A percentile compares a stretch with the other conserved stretches of the same genome.
phyloP scores from a whole-genome alignment of 1,140 invertebrate species.

The Manduca sexta region DNA sequence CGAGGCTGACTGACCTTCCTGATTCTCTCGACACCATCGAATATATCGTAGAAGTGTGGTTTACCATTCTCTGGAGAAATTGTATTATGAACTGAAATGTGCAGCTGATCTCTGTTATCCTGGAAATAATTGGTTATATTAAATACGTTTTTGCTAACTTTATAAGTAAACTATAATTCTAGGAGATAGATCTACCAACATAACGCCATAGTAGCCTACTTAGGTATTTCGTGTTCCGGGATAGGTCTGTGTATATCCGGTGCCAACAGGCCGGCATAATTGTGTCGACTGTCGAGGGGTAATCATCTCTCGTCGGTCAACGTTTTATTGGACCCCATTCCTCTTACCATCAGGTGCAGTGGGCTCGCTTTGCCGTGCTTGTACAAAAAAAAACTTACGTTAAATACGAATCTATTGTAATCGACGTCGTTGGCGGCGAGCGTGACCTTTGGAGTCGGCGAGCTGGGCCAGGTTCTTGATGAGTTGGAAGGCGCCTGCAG shows the following conservation, averaged over 20 bases:
- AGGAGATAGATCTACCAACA: no score
- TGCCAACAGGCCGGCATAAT: no score
- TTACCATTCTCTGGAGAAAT: slow-evolving; percentile 37
- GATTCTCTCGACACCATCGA: slow-evolving; percentile 44
- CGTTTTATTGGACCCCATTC: no score
- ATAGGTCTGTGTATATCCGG: no score
- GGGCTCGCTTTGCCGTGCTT: neutral
- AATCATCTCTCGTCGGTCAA: no score
- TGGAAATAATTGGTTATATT: slow-evolving; percentile 24
- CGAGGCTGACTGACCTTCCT: slow-evolving; percentile 25
- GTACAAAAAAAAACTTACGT: slow-evolving; percentile 15
- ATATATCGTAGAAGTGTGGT: slow-evolving; percentile 32
- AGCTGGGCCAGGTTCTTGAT: slow-evolving; percentile 73
- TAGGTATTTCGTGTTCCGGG: no score
- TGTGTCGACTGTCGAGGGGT: no score
- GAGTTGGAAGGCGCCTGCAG: slow-evolving; percentile 74
- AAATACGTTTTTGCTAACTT: no score
- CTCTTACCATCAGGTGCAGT: no score
- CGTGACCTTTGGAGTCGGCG: slow-evolving; percentile 47
- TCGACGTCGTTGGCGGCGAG: slow-evolving; percentile 38
- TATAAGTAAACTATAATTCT: no score
- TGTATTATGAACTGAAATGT: slow-evolving; percentile 32
- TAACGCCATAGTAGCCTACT: no score
- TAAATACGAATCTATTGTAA: slow-evolving; percentile 51
- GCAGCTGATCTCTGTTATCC: slow-evolving; percentile 35